Percentiles rank a stretch among this genome's conserved stretches.
These are phyloP conservation scores for Anastrepha ludens DNA, from an alignment of 1,140 invertebrate species.

Conservation along the genomic window DNA sequence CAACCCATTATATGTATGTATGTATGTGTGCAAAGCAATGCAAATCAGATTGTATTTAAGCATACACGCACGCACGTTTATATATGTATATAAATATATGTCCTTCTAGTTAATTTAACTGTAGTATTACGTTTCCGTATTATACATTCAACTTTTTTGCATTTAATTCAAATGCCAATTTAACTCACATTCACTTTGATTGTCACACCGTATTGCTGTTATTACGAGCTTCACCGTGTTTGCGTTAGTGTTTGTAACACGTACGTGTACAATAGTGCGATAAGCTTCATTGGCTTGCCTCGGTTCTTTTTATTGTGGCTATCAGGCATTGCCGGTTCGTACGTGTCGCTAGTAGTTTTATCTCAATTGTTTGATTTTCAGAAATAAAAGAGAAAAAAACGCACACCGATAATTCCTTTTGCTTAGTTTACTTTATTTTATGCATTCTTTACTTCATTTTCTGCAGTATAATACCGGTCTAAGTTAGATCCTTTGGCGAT, in stretches of 20 bases:
- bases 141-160: slow-evolving; percentile 11
- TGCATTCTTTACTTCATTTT: background rate
- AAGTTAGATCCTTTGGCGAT: too few species aligned
- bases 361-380: slow-evolving; percentile 40
- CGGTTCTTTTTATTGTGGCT: slow-evolving; percentile 22
- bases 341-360: slow-evolving; percentile 29
- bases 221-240: background rate
- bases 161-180: slow-evolving; percentile 51
- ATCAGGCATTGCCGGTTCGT: slow-evolving; percentile 19
- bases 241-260: background rate
- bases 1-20: background rate
- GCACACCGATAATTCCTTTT: background rate
- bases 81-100: background rate
- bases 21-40: background rate
- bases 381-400: background rate
- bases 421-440: background rate
- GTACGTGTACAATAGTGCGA: background rate
- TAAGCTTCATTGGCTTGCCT: background rate
- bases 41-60: background rate
- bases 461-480: too few species aligned
- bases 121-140: slow-evolving; percentile 41
- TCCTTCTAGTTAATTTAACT: slow-evolving; percentile 26
- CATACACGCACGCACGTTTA: background rate
- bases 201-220: slow-evolving; percentile 5
- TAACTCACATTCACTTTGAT: slow-evolving; percentile 50